These are phyloP conservation scores for Dryomyza anilis DNA, from an alignment of 2,888 invertebrate genomes.

Conservation along the genomic window DNA sequence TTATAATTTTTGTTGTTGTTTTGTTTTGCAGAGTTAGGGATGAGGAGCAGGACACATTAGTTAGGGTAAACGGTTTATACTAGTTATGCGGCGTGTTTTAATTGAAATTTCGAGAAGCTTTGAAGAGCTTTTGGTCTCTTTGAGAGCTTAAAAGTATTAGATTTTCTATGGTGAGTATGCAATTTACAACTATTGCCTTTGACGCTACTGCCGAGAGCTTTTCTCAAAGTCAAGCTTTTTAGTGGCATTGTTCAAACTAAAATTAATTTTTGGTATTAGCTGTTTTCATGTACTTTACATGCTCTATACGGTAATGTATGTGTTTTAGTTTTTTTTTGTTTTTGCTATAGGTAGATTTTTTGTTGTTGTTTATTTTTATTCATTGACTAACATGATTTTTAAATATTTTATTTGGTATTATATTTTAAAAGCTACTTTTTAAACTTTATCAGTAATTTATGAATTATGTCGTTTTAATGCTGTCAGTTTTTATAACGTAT, in stretches of 20 bases:
- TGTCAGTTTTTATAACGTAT: background rate
- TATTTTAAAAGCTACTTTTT: background rate
- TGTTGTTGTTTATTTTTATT: background rate
- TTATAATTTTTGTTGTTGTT: no score
- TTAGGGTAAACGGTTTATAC: no score
- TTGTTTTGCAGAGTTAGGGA: no score
- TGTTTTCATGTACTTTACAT: constrained; percentile 31
- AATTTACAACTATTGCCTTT: background rate
- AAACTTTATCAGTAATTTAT: constrained; percentile 22
- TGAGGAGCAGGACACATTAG: no score
- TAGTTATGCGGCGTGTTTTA: no score
- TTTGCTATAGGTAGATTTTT: background rate
- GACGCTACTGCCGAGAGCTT: background rate
- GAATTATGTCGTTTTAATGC: constrained; percentile 12
- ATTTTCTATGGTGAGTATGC: background rate
- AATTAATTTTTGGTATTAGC: constrained; percentile 46
- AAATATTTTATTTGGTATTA: background rate
- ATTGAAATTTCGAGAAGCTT: no score
- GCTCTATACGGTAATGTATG: no score
- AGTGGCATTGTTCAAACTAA: constrained; percentile 29
- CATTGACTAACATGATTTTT: background rate
- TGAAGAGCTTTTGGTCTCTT: no score
- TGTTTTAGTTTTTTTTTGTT: no score
- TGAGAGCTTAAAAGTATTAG: background rate
- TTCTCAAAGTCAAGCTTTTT: background rate